Base-by-base conservation (phyloP, 2,113 vertebrate species). In the Gallinago jamesoni region DNA sequence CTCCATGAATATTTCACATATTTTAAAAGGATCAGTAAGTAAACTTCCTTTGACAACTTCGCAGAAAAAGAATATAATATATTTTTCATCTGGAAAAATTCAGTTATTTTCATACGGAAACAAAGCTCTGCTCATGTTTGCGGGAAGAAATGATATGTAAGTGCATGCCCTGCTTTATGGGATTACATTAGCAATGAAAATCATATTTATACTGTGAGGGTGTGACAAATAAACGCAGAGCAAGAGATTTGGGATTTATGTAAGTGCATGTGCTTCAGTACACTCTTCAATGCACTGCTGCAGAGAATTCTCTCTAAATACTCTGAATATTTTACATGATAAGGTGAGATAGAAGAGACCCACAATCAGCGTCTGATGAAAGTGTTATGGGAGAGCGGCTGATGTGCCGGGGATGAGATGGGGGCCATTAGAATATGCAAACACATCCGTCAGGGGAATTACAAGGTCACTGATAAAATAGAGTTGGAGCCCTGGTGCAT, bases 401-500 rank as follows among this genome's bases (percentile, higher is more conserved):
- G 75, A 53, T 90, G 47, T 84, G 60, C 22, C 78, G 95, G 23
- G 93, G 70, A 95, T 97, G 94, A 91, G 24, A 80, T 14, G 52
- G 33, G 20, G 12, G 55, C 62, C 25, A 24, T 95, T 92, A 96
- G 63, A 74, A 89, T 94, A 91, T 92, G 62, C 59, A 96, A 84
- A 89, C 33, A 78, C n/a, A 83, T 52, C 67, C 95, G 69, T 67
- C 60, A 89, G 27, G 63, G 70, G 82, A 95, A 94, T 92, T 92
- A 14, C 20, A 96, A 95, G 31, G 52, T 57, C 41, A 47, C 7
- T 83, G 53, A 53, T 66, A 60, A 14, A 45, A 84, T 52, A 94
- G 56, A 66, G 2, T 84, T 81, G 23, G 63, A 69, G 5, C 28
- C 17, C 35, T 64, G 22, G 2, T 43, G 3, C 17, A 68, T 95